Percentiles rank a stretch among this genome's conserved stretches.
Evolutionary conservation across 2,888 invertebrate species (phyloP).

Genomic region (Tiliacea citrago): DNA sequence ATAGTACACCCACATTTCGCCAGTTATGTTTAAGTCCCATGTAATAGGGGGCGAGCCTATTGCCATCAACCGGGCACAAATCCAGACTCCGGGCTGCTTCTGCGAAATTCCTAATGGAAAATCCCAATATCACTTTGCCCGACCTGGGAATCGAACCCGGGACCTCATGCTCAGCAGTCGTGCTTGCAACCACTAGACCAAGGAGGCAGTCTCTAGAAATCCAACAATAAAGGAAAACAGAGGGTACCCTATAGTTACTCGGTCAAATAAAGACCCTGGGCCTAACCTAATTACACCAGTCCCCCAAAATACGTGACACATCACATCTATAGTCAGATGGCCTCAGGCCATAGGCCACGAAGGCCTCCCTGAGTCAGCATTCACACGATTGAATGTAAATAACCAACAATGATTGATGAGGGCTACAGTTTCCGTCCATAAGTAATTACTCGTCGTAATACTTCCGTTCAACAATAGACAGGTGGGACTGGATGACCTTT

Average conservation of each 20-base stretch:
- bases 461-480: conserved; percentile 62
- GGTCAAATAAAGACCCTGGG: neutral
- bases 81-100: no score
- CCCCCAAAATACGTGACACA: conserved; percentile 26
- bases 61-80: no score
- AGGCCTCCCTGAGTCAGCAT: conserved; percentile 46
- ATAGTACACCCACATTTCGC: no score
- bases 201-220: conserved; percentile 24
- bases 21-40: no score
- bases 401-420: conserved; percentile 64
- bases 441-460: conserved; percentile 65
- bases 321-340: neutral
- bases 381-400: conserved; percentile 66
- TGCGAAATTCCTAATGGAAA: no score
- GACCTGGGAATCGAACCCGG: no score
- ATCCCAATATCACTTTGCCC: no score
- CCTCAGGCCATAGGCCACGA: conserved; percentile 19
- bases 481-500: conserved; percentile 52
- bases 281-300: conserved; percentile 21
- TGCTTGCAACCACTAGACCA: no score
- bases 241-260: neutral
- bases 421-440: conserved; percentile 58
- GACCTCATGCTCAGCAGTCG: no score
- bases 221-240: neutral
- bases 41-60: no score